A percentile compares a stretch with the other conserved stretches of the same genome.
These are phyloP conservation scores for Empidonax traillii DNA, from an alignment of 2,113 vertebrate genomes.

Conservation along the genomic window DNA sequence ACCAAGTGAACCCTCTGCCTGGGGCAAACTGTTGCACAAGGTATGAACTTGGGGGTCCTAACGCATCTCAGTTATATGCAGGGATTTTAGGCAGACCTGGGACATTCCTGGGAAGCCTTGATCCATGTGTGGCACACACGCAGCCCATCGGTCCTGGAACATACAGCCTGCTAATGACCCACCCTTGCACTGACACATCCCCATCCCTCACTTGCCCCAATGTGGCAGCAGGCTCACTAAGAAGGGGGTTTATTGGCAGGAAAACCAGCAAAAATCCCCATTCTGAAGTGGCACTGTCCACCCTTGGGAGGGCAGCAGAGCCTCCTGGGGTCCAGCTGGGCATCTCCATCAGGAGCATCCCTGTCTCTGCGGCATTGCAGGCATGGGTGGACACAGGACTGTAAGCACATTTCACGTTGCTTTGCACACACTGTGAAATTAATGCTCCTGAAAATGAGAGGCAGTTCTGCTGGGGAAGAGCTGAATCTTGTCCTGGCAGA, in stretches of 20 bases:
- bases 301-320: background rate
- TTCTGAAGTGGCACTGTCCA: background rate
- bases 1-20: background rate
- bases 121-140: fast-evolving
- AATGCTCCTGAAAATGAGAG: background rate
- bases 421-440: background rate
- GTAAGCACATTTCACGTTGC: background rate
- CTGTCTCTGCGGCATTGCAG: background rate
- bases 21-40: background rate
- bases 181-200: background rate
- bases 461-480: background rate
- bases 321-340: background rate
- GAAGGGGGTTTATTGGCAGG: background rate
- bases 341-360: background rate
- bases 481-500: background rate
- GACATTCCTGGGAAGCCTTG: background rate
- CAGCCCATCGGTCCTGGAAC: fast-evolving
- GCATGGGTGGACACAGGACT: background rate
- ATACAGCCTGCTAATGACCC: fast-evolving
- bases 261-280: background rate
- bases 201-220: background rate
- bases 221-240: background rate
- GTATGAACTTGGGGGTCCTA: background rate
- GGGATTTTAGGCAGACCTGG: background rate
- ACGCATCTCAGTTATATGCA: background rate